Evolutionary conservation across 2,888 invertebrate species (phyloP).

Genomic region (Sarcophaga variegata): DNA sequence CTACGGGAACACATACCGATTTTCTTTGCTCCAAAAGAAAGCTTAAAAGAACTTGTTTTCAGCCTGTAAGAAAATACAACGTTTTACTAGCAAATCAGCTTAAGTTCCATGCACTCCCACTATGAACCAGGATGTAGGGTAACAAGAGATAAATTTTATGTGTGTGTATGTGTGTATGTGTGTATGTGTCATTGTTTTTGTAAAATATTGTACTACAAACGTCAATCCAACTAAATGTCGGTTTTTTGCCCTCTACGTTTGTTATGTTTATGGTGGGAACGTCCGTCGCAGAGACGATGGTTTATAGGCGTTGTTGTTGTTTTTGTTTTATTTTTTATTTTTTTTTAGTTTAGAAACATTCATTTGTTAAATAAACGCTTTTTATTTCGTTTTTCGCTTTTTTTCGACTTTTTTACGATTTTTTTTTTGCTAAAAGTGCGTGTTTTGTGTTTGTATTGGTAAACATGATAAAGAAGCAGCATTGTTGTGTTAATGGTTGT

Average conservation of each 20-base stretch:
- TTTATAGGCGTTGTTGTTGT: constrained; percentile 29
- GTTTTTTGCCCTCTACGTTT: constrained; percentile 27
- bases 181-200: neutral
- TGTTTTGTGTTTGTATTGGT: constrained; percentile 12
- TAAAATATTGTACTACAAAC: constrained; percentile 34
- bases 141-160: neutral
- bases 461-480: constrained; percentile 47
- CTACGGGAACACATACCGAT: no score
- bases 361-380: constrained; percentile 58
- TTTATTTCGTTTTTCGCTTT: constrained; percentile 24
- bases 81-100: no score
- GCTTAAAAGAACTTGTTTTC: no score
- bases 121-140: neutral
- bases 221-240: constrained; percentile 44
- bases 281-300: constrained; percentile 28
- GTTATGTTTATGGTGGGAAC: constrained; percentile 40
- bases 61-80: no score
- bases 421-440: constrained; percentile 47
- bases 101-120: no score
- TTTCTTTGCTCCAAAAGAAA: no score
- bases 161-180: neutral
- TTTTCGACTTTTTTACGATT: neutral
- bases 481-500: constrained; percentile 21
- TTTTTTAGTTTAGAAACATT: constrained; percentile 47
- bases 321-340: constrained; percentile 16